These are phyloP conservation scores for Neomorphus geoffroyi DNA, from an alignment of 2,797 vertebrate genomes.

Conservation along the genomic window DNA sequence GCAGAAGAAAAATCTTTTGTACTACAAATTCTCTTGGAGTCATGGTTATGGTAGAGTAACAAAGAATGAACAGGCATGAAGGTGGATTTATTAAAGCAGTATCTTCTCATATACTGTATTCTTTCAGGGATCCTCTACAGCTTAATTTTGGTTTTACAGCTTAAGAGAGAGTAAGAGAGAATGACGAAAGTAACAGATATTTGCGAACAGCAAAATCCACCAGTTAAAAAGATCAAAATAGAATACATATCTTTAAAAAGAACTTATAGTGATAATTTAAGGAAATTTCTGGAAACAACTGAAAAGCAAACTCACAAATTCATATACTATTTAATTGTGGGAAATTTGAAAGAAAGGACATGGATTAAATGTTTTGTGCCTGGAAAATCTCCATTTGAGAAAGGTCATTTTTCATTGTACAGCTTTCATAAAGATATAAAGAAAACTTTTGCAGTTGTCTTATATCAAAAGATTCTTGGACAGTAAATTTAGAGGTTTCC, in stretches of 20 bases:
- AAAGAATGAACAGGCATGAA: background rate
- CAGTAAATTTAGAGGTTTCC: background rate
- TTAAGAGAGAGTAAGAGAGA: background rate
- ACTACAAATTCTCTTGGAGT: background rate
- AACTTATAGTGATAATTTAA: background rate
- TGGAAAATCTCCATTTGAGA: background rate
- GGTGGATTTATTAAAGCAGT: background rate
- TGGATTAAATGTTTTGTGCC: background rate
- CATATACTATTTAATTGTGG: background rate
- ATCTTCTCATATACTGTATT: background rate
- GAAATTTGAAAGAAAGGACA: background rate
- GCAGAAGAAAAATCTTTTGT: background rate
- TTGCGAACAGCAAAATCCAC: constrained; percentile 25
- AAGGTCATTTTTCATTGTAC: background rate
- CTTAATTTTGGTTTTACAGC: background rate
- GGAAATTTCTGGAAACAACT: background rate
- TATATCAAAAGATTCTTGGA: background rate
- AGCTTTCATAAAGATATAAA: background rate
- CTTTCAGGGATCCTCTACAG: constrained; percentile 26
- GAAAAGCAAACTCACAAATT: background rate
- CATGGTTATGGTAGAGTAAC: background rate
- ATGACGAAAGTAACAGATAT: constrained; percentile 48
- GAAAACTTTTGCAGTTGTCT: background rate
- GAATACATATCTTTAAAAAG: constrained; percentile 29
- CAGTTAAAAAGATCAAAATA: constrained; percentile 27